Base-by-base conservation (phyloP, 1,140 invertebrate genomes). In the Drosophila varians region DNA sequence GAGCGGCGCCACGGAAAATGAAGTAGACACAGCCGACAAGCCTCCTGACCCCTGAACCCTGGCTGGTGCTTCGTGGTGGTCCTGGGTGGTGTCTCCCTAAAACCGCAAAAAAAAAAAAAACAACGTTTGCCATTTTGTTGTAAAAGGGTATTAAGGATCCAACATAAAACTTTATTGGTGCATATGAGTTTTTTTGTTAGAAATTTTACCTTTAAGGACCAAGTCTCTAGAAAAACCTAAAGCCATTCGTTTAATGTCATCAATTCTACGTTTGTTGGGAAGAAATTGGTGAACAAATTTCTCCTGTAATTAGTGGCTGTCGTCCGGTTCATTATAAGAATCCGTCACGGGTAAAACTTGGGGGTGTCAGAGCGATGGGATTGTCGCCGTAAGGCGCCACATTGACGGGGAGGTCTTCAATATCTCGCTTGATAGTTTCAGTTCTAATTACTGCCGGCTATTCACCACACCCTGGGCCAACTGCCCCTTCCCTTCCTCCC, bases 401-500 rank as follows among this genome's bases (percentile, higher is more conserved):
- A 76, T 76, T 76, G 73, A 75, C 51, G 71, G 56, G 71, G 56
- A 40, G 19, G 16, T 14, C 38, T 60, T 36, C 51, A 19, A 25
- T 28, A 54, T 55, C 25, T 11, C 28, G 49, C 19, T 55, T 60
- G 28, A 60, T 60, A 60, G 56, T 60, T 54, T 60, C 56, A 51
- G 56, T 69, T 64, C 70, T 77, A 77, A 77, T 77, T 77, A 71
- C 52, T 23, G 12, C 28, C 21, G 46, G 31, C 62, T 45, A 64
- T 47, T 38, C 42, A 62, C 48, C 58, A 57, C 70, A 45, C 70
- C 55, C 53, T 54, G 14, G 8, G 4, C 47, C 28, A 31, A 31
- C 28, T 31, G 9, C 9, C 28, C 9, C 28, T 0, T 11, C 28
- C 28, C 28, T 11, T 2, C 21, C 28, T 31, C 38, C 28, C 57